A percentile compares a stretch with the other conserved stretches of the same genome.
Evolutionary conservation across 1,140 invertebrate genomes (phyloP).

Genomic region (Harlomillsia oculata): DNA sequence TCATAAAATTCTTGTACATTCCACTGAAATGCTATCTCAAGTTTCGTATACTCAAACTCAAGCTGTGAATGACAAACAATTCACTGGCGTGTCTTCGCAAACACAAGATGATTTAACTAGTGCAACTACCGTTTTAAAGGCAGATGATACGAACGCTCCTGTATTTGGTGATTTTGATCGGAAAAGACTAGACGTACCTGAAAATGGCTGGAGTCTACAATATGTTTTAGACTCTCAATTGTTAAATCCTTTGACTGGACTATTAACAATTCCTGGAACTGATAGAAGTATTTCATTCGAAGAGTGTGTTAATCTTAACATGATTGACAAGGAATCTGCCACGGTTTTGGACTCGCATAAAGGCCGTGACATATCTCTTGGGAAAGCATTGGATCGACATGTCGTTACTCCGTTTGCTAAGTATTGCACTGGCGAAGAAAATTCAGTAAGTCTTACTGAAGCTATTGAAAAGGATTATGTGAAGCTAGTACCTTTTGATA

Average conservation of each 20-base stretch:
- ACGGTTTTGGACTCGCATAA: conserved; percentile 63
- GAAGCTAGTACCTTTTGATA: no score
- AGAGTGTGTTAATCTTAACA: conserved; percentile 72
- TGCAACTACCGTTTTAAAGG: no score
- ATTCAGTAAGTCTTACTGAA: no score
- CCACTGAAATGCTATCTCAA: conserved; percentile 46
- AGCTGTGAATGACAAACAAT: no score
- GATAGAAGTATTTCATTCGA: conserved; percentile 74
- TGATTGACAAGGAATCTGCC: conserved; percentile 72
- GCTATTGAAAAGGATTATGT: conserved; percentile 59
- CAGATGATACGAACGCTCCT: no score
- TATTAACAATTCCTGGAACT: conserved; percentile 78
- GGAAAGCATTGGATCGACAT: conserved; percentile 65
- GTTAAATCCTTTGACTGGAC: conserved; percentile 67
- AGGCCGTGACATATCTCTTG: conserved; percentile 57
- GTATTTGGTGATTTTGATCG: conserved; percentile 43
- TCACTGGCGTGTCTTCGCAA: no score
- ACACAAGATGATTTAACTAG: no score
- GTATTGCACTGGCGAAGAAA: no score
- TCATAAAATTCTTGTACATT: conserved; percentile 60
- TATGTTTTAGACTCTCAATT: conserved; percentile 66
- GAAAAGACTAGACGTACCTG: conserved; percentile 60
- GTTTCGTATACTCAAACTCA: conserved; percentile 33
- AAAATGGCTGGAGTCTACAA: conserved; percentile 66
- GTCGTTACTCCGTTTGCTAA: no score